Percentiles rank a stretch among this genome's conserved stretches.
Evolutionary conservation across 2,113 vertebrate genomes (phyloP).

Genomic region (Athene noctua): DNA sequence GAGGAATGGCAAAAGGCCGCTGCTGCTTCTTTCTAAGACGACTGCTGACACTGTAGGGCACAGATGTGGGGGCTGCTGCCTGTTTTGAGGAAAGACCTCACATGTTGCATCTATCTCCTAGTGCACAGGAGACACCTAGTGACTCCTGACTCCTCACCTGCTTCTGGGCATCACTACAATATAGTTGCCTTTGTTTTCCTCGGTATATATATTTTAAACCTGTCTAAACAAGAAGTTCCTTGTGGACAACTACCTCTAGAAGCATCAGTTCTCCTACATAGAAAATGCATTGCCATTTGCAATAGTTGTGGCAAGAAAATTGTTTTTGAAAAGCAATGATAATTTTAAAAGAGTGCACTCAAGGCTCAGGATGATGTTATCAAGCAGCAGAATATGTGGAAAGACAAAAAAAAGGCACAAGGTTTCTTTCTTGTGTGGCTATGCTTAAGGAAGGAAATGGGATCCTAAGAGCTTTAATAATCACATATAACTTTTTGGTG

Average conservation of each 20-base stretch:
- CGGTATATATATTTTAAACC: neutral
- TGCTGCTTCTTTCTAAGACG: neutral
- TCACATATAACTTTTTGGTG: neutral
- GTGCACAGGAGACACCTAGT: neutral
- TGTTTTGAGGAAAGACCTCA: neutral
- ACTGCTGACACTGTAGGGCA: neutral
- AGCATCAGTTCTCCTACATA: neutral
- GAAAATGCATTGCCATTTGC: neutral
- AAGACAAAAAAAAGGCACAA: neutral
- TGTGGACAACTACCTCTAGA: neutral
- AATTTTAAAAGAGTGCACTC: neutral
- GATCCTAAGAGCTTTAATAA: neutral
- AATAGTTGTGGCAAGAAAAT: neutral
- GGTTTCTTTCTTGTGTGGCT: neutral
- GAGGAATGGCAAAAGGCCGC: fast-evolving
- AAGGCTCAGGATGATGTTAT: neutral
- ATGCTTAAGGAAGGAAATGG: neutral
- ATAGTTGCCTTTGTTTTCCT: neutral
- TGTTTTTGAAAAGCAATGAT: neutral
- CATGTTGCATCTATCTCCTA: neutral
- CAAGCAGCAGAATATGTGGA: neutral
- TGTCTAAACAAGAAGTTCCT: neutral
- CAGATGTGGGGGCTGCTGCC: neutral
- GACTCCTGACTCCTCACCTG: fast-evolving
- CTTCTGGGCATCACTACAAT: neutral